A percentile compares a stretch with the other conserved stretches of the same genome.
phyloP scores from a whole-genome alignment of 2,888 invertebrate genomes.

The Folsomia manolachei region DNA sequence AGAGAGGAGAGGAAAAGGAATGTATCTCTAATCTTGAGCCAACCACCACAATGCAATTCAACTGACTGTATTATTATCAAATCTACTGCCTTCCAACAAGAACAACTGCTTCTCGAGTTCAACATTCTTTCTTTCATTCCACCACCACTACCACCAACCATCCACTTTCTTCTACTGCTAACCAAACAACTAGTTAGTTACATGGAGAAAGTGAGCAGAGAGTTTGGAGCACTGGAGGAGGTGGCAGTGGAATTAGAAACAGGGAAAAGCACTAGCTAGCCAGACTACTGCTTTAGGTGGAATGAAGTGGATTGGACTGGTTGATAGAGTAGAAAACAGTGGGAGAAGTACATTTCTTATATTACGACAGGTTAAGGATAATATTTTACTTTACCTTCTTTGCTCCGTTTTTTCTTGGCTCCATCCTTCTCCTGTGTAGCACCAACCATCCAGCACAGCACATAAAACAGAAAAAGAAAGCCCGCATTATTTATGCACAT shows the following conservation, averaged over 20 bases:
- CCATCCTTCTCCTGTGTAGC: slow-evolving; percentile 75
- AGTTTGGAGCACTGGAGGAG: not conserved
- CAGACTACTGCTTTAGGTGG: not conserved
- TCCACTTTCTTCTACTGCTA: too few species aligned
- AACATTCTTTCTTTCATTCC: not conserved
- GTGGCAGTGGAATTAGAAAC: not conserved
- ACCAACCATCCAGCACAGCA: slow-evolving; percentile 45
- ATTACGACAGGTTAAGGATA: slow-evolving; percentile 27
- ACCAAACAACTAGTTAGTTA: not conserved
- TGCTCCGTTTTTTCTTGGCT: slow-evolving; percentile 79
- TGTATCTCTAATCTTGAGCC: not conserved
- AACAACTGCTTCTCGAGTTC: not conserved
- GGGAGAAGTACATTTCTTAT: not conserved
- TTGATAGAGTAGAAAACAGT: slow-evolving; percentile 7
- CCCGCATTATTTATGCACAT: slow-evolving; percentile 41
- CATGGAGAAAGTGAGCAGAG: slow-evolving; percentile 11
- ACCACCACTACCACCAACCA: not conserved
- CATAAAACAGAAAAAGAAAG: slow-evolving; percentile 25
- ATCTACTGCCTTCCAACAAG: not conserved
- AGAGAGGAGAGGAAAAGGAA: not conserved
- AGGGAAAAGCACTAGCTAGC: not conserved
- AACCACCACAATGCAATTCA: not conserved
- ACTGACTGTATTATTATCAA: not conserved
- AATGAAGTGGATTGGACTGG: slow-evolving; percentile 4
- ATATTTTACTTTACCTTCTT: slow-evolving; percentile 71